Evolutionary conservation across 2,797 vertebrate genomes (phyloP), one percentile per base, ranked within the genome.

Genomic region (Pelodytes ibericus): DNA sequence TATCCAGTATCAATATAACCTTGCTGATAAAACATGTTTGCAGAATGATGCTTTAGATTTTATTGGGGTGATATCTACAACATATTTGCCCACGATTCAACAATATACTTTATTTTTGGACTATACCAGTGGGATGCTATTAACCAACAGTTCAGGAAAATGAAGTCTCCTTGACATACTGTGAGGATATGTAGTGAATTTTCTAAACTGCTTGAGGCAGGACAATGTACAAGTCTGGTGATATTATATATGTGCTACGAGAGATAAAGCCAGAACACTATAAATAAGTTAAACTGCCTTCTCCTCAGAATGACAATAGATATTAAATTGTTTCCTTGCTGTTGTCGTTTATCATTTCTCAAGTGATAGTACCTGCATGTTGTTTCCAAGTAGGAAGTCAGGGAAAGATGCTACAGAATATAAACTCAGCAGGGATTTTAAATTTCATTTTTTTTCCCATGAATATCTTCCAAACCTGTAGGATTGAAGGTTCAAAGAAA

Each of bases 291-390:
- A 75, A 71, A 75, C 58, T 71, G 65, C 25, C 74, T 44, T 80
- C 51, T 66, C 24, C 27, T 76, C 77, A n/a, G 44, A 57, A 72
- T 81, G 71, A 82, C 64, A 80, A 30, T 68, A 39, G 20, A 60
- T 27, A 80, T 36, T 78, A 81, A 81, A 81, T 74, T 80, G 60
- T 79, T 83, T 80, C 75, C 59, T 79, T 72, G 26, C 10, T 27
- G 18, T 20, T 75, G 63, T 59, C 65, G 80, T 87, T 83, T 81
- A 65, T 84, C 65, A 69, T 73, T 61, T 81, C 69, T 80, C 75
- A 58, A 60, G 53, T 80, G 57, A 82, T 81, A 64, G 65, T 47
- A 59, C 79, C 68, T 80, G 77, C 74, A 67, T 78, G 20, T 25
- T 77, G 47, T 80, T 79, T 79, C 57, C 57, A 77, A 71, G 53